Conservation (phyloP, 2,797 vertebrate species). For the Sebastes hubbsi region DNA sequence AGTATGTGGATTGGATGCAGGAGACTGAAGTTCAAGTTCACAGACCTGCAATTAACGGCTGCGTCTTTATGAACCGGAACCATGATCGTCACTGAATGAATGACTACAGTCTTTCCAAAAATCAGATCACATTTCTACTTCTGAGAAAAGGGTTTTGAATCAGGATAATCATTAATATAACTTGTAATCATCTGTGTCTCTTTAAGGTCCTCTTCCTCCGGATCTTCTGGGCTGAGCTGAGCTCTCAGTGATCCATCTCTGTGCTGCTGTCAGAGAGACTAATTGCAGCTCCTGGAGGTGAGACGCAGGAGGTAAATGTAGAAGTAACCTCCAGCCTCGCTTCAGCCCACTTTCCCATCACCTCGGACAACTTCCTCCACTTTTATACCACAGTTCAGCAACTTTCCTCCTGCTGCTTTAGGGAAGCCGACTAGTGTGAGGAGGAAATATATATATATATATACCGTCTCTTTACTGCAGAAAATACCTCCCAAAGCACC, state of each 20-base stretch:
- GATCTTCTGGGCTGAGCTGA: conserved; percentile 24
- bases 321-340: conserved; percentile 32
- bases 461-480: neutral
- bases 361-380: neutral
- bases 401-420: neutral
- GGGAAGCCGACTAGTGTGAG: neutral
- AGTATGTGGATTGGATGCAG: no score
- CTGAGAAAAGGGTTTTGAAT: neutral
- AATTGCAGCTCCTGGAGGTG: conserved; percentile 37
- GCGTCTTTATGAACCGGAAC: no score
- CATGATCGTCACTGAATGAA: no score
- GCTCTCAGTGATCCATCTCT: conserved; percentile 35
- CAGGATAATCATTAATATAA: neutral
- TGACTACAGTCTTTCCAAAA: no score
- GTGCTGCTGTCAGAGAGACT: conserved; percentile 54
- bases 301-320: conserved; percentile 39
- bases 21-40: no score
- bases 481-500: neutral
- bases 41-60: no score
- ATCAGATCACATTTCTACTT: no score
- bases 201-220: neutral
- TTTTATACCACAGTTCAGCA: neutral
- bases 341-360: conserved; percentile 44
- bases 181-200: neutral
- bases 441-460: neutral